Conservation (phyloP, 2,797 vertebrate species). For the Picus viridis region DNA sequence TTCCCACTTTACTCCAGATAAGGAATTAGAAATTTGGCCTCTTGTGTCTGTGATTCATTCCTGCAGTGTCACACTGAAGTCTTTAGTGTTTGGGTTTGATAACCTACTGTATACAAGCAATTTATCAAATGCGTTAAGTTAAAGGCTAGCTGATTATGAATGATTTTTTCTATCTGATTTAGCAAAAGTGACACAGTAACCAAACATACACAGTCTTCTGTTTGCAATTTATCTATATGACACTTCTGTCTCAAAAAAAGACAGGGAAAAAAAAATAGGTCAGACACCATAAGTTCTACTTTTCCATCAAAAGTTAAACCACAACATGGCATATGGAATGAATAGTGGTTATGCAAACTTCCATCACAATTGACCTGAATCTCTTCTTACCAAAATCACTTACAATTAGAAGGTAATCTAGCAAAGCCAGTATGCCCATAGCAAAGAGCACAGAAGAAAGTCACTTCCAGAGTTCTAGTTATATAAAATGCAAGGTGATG, state of each 20-base stretch:
- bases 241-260: slow-evolving; percentile 14
- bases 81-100: slow-evolving; percentile 56
- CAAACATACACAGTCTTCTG: neutral
- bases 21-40: slow-evolving; percentile 12
- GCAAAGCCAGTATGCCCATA: neutral
- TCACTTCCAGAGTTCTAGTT: neutral
- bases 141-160: slow-evolving; percentile 25
- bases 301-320: neutral
- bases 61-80: slow-evolving; percentile 38
- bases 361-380: neutral
- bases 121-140: slow-evolving; percentile 54
- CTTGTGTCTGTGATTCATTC: slow-evolving; percentile 49
- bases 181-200: slow-evolving; percentile 17
- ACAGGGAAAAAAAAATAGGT: neutral
- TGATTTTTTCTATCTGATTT: slow-evolving; percentile 34
- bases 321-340: neutral
- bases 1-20: neutral
- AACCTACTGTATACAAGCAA: slow-evolving; percentile 29
- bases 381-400: neutral
- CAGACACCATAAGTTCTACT: neutral
- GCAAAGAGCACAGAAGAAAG: slow-evolving; percentile 15
- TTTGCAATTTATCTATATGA: neutral
- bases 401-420: slow-evolving; percentile 15
- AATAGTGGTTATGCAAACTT: slow-evolving; percentile 11
- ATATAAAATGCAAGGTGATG: neutral